Evolutionary conservation across 2,113 vertebrate genomes (phyloP).

Genomic region (Coreoperca whiteheadi): DNA sequence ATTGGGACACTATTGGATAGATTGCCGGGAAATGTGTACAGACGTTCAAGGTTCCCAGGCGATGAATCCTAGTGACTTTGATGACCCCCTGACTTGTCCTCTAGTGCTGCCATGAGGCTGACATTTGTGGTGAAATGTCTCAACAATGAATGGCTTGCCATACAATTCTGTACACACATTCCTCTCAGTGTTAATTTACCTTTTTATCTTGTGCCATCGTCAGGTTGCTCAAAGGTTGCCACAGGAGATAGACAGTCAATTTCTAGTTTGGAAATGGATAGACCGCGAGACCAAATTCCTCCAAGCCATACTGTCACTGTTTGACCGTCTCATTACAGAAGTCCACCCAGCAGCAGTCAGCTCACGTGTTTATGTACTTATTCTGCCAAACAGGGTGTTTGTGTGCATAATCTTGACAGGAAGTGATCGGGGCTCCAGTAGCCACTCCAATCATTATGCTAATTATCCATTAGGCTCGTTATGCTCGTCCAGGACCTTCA

Average conservation of each 20-base stretch:
- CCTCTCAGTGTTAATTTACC: not conserved
- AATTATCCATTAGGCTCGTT: constrained; percentile 43
- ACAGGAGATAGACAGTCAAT: too few species aligned
- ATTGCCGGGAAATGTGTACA: too few species aligned
- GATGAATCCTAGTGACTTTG: too few species aligned
- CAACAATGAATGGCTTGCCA: too few species aligned
- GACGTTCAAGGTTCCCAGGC: too few species aligned
- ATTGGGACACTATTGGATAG: too few species aligned
- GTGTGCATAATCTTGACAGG: constrained; percentile 24
- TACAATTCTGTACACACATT: too few species aligned
- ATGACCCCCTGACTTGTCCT: too few species aligned
- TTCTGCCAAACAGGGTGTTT: not conserved
- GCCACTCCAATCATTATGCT: constrained; percentile 42
- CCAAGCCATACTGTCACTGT: not conserved
- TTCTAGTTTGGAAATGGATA: too few species aligned
- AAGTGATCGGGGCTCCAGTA: constrained; percentile 24
- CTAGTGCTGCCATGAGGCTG: too few species aligned
- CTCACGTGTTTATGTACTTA: not conserved
- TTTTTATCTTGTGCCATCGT: not conserved
- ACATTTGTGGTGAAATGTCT: too few species aligned
- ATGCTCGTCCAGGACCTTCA: constrained; percentile 36
- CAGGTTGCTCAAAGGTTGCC: not conserved
- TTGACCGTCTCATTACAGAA: not conserved
- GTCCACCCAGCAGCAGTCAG: not conserved
- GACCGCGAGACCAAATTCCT: not conserved